Conservation (phyloP, 2,113 vertebrate genomes). For the Myocastor coypus region DNA sequence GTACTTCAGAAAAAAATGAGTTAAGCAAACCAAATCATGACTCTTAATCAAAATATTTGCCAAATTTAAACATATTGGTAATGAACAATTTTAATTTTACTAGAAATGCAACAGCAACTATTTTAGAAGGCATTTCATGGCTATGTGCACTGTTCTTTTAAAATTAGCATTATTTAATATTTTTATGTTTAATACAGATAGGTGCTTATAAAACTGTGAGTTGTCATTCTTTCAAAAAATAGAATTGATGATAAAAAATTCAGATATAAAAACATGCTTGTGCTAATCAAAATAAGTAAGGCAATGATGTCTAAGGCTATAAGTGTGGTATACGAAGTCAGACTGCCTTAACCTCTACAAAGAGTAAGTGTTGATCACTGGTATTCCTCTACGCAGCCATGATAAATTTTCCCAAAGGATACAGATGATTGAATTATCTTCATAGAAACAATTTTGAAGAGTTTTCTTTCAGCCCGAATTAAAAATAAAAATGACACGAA, state of each 20-base stretch:
- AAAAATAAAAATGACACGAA: background rate
- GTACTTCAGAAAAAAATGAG: conserved; percentile 35
- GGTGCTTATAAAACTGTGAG: background rate
- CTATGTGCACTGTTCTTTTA: background rate
- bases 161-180: background rate
- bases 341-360: background rate
- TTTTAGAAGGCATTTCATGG: conserved; percentile 14
- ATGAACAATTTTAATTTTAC: background rate
- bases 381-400: background rate
- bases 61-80: conserved; percentile 38
- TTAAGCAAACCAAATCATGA: conserved; percentile 11
- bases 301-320: background rate
- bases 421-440: background rate
- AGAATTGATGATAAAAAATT: background rate
- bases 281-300: background rate
- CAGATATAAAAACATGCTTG: background rate
- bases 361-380: background rate
- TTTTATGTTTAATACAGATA: background rate
- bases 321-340: background rate
- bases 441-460: conserved; percentile 8
- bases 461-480: background rate
- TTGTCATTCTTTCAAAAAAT: background rate
- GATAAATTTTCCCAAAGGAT: background rate
- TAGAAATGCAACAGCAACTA: conserved; percentile 8
- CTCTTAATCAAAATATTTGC: background rate